Percentiles rank a stretch among this genome's conserved stretches.
phyloP scores from a whole-genome alignment of 2,888 invertebrate genomes.

The Sepioteuthis lessoniana region DNA sequence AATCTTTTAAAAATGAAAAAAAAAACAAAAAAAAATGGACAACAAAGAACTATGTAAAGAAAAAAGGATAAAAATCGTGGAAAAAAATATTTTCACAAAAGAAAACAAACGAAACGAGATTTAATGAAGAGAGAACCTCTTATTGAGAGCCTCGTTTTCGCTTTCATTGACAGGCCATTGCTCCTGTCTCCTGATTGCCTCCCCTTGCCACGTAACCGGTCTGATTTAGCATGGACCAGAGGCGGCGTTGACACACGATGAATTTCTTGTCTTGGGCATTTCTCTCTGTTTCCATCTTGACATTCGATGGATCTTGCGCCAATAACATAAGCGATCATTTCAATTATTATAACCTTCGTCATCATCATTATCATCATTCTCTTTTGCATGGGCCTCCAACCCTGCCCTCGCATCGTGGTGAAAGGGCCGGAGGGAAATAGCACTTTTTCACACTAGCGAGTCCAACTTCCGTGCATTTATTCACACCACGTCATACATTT shows the following conservation, averaged over 20 bases:
- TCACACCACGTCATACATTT: neutral
- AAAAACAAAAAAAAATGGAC: neutral
- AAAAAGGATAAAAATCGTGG: too few relatives aligned
- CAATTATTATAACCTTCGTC: too few relatives aligned
- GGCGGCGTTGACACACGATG: neutral
- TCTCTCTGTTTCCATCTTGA: neutral
- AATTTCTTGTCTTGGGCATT: neutral
- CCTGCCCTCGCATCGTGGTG: neutral
- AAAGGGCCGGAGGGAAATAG: neutral
- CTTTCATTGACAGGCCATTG: neutral
- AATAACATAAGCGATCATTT: neutral
- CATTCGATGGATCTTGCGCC: neutral
- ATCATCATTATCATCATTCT: neutral
- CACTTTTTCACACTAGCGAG: neutral
- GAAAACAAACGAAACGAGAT: neutral
- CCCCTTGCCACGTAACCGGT: neutral
- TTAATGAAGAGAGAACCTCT: neutral
- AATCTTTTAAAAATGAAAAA: too few relatives aligned
- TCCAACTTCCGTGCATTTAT: neutral
- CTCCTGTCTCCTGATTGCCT: neutral
- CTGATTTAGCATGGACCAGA: neutral
- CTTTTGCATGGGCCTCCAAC: neutral
- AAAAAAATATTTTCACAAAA: neutral
- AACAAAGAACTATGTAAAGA: neutral
- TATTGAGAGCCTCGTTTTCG: neutral